These are phyloP conservation scores for Xenentodon cancila DNA, from an alignment of 2,797 vertebrate genomes.

Conservation along the genomic window DNA sequence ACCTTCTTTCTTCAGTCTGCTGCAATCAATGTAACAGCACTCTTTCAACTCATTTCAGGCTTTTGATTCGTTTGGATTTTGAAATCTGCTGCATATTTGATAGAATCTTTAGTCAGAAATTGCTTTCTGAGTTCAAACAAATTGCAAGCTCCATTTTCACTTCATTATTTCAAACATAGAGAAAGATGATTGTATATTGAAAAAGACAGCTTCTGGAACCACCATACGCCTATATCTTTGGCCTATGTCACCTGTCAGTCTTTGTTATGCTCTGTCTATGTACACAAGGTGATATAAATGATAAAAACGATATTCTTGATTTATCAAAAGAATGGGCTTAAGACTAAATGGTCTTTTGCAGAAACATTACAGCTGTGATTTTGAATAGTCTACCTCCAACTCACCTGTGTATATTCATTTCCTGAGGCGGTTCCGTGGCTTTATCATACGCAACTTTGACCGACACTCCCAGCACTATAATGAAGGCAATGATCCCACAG, in stretches of 20 bases:
- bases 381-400: constrained; percentile 23
- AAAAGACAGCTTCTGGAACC: no score
- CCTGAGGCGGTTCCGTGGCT: constrained; percentile 94
- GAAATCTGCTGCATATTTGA: constrained; percentile 29
- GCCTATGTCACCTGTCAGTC: no score
- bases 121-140: constrained; percentile 15
- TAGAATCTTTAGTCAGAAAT: constrained; percentile 26
- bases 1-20: constrained; percentile 14
- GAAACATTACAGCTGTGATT: not conserved
- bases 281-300: no score
- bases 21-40: constrained; percentile 33
- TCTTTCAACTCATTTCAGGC: constrained; percentile 45
- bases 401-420: constrained; percentile 99
- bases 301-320: no score
- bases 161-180: constrained; percentile 3
- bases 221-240: no score
- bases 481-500: constrained; percentile 95
- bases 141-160: not conserved
- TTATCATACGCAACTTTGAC: constrained; percentile 98
- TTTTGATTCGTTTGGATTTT: constrained; percentile 25
- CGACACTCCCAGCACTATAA: constrained; percentile 93
- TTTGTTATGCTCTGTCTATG: no score
- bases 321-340: no score
- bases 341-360: not conserved
- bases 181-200: no score